Conservation (phyloP, 2,797 vertebrate genomes). For the Girardinus metallicus region DNA sequence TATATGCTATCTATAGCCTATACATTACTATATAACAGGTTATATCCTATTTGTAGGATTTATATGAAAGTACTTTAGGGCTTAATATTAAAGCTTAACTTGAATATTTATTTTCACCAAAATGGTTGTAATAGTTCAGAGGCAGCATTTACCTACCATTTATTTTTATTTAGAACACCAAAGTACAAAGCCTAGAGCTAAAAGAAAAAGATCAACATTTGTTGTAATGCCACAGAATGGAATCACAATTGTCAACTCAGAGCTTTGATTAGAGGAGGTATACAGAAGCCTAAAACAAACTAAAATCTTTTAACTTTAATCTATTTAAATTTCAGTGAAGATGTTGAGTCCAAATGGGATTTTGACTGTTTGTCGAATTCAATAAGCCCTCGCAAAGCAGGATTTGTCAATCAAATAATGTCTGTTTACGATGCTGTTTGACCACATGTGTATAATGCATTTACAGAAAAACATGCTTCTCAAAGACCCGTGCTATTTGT, state of each 20-base stretch:
- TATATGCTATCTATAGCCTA: too few relatives aligned
- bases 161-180: neutral
- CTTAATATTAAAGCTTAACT: neutral
- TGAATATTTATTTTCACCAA: neutral
- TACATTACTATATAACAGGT: too few relatives aligned
- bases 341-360: neutral
- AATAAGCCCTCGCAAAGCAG: neutral
- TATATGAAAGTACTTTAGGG: neutral
- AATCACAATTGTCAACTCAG: neutral
- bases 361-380: neutral
- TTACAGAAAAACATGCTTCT: neutral
- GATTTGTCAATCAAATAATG: neutral
- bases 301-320: neutral
- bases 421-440: neutral
- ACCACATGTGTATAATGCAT: neutral
- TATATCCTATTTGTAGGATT: too few relatives aligned
- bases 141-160: neutral
- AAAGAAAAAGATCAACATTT: neutral
- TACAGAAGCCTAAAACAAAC: constrained; percentile 2
- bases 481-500: neutral
- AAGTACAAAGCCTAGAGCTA: neutral
- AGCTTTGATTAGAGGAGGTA: neutral
- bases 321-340: neutral
- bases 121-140: neutral
- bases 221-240: neutral